Conservation (phyloP, 92 coral and sea anemone species). For the Heteractis magnifica region DNA sequence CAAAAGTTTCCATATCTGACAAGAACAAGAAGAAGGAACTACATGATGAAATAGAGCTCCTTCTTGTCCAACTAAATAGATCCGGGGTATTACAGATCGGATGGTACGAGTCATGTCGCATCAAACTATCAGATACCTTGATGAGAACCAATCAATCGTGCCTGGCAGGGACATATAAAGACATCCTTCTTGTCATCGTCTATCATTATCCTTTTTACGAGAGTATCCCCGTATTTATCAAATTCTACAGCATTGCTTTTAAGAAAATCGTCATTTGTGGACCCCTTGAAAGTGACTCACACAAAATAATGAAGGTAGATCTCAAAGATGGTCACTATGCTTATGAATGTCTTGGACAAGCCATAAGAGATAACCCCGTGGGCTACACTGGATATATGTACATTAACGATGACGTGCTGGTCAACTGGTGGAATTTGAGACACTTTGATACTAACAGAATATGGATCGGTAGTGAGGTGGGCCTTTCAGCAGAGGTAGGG, state of each 20-base stretch:
- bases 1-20: too few species aligned
- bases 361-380: constrained; percentile 16
- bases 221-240: constrained; percentile 6
- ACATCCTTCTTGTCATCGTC: constrained; percentile 5
- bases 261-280: constrained; percentile 28
- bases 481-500: constrained; percentile 2
- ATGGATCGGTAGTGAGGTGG: constrained; percentile 15
- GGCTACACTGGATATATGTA: constrained; percentile 36
- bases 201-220: constrained; percentile 40
- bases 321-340: constrained; percentile 19
- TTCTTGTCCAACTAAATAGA: background rate
- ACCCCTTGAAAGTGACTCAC: background rate
- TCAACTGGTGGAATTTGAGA: constrained; percentile 40
- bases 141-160: constrained; percentile 1
- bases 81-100: background rate
- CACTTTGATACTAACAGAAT: background rate
- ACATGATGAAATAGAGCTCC: background rate
- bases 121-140: background rate
- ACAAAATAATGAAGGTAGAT: constrained; percentile 8
- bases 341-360: constrained; percentile 36
- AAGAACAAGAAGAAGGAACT: too few species aligned
- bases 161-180: background rate
- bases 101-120: background rate
- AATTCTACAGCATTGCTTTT: constrained; percentile 24
- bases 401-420: constrained; percentile 36